phyloP scores from a whole-genome alignment of 2,113 vertebrate species.

The Felis chaus region DNA sequence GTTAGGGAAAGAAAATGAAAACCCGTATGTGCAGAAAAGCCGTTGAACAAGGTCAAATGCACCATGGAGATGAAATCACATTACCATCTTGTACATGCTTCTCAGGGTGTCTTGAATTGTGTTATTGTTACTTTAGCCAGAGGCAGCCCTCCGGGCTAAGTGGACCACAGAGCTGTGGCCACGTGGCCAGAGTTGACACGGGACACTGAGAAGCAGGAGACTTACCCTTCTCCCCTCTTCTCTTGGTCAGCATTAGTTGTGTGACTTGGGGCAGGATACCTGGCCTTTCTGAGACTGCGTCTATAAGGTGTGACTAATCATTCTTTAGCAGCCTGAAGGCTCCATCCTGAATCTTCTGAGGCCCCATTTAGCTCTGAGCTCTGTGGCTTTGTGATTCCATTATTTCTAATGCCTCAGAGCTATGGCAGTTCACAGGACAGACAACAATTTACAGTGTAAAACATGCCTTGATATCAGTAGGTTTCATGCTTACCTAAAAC shows the following conservation, averaged over 20 bases:
- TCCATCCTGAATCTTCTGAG: background rate
- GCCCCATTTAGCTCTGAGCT: background rate
- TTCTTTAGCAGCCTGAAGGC: background rate
- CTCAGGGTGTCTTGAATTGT: background rate
- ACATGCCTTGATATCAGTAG: background rate
- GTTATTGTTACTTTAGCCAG: background rate
- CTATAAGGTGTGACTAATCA: background rate
- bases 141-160: background rate
- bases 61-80: rapidly evolving
- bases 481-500: background rate
- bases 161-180: background rate
- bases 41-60: background rate
- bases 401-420: background rate
- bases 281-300: background rate
- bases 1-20: background rate
- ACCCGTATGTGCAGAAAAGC: background rate
- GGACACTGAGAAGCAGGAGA: background rate
- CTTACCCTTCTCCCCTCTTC: background rate
- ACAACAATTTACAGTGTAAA: background rate
- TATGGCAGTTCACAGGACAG: background rate
- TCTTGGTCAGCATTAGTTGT: background rate
- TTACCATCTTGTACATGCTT: rapidly evolving
- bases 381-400: background rate
- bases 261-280: background rate
- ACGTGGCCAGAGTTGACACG: rapidly evolving